A percentile compares a stretch with the other conserved stretches of the same genome.
These are phyloP conservation scores for Platichthys stellatus DNA, from an alignment of 2,113 vertebrate species.

Conservation along the genomic window DNA sequence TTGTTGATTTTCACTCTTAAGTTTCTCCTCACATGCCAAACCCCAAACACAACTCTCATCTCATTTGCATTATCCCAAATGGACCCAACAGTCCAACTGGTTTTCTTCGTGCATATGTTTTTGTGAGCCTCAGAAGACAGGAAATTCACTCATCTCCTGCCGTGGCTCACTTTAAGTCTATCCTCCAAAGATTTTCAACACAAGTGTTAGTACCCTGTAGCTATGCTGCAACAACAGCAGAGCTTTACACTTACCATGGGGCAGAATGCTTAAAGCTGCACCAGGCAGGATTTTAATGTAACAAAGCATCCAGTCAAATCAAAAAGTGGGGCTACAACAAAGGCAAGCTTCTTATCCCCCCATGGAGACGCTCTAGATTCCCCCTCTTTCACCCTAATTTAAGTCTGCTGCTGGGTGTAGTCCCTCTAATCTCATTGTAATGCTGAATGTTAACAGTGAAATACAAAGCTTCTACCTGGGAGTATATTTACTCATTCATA, in stretches of 20 bases:
- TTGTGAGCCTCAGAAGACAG: constrained; percentile 41
- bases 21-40: constrained; percentile 55
- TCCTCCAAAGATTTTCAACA: constrained; percentile 56
- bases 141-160: constrained; percentile 54
- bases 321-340: constrained; percentile 37
- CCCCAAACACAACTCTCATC: constrained; percentile 55
- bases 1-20: constrained; percentile 64
- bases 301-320: constrained; percentile 32
- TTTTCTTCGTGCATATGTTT: constrained; percentile 31
- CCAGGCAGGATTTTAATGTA: constrained; percentile 24
- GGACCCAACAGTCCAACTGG: constrained; percentile 46
- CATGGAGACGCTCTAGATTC: constrained; percentile 49
- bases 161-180: constrained; percentile 48
- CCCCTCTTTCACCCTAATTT: constrained; percentile 13
- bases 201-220: constrained; percentile 59
- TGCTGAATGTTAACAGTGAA: constrained; percentile 4
- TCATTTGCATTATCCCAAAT: constrained; percentile 62
- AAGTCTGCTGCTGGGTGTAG: constrained; percentile 3
- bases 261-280: constrained; percentile 40
- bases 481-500: constrained; percentile 16
- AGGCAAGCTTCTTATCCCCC: constrained; percentile 26
- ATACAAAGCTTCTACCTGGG: neutral
- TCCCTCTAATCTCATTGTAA: neutral
- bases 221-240: constrained; percentile 31
- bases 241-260: constrained; percentile 54